These are phyloP conservation scores for Nasua narica DNA, from an alignment of 2,797 vertebrate genomes.

Conservation along the genomic window DNA sequence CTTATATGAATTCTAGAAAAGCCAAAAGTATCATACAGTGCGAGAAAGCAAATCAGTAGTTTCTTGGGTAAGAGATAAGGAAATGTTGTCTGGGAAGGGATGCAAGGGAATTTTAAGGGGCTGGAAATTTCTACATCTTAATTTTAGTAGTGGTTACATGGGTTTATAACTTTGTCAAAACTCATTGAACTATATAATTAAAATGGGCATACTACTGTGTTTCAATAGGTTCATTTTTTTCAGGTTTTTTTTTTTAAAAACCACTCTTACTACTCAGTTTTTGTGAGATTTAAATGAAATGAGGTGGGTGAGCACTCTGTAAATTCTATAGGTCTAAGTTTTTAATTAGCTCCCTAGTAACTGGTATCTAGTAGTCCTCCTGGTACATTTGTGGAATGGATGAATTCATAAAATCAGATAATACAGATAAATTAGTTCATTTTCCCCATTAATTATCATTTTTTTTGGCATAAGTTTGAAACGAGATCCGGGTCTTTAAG, in stretches of 20 bases:
- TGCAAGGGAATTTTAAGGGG: neutral
- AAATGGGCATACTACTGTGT: neutral
- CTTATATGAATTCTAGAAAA: neutral
- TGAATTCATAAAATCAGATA: neutral
- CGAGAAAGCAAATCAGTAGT: neutral
- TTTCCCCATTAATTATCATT: conserved; percentile 29
- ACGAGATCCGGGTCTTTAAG: neutral
- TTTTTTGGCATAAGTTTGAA: neutral
- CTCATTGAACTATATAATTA: neutral
- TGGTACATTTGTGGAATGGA: neutral
- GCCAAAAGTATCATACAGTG: neutral
- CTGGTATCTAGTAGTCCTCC: neutral
- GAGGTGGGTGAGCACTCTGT: neutral
- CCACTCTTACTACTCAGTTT: neutral
- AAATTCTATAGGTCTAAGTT: neutral
- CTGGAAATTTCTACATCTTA: neutral
- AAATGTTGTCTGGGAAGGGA: neutral
- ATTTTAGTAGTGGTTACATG: neutral
- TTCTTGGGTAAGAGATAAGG: neutral
- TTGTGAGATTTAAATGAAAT: neutral
- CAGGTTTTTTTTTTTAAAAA: neutral
- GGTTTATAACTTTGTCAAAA: neutral
- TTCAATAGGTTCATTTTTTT: neutral
- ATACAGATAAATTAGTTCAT: neutral
- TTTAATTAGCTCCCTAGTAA: neutral